A percentile compares a stretch with the other conserved stretches of the same genome.
Evolutionary conservation across 2,113 vertebrate species (phyloP).

Genomic region (Mellivora capensis): DNA sequence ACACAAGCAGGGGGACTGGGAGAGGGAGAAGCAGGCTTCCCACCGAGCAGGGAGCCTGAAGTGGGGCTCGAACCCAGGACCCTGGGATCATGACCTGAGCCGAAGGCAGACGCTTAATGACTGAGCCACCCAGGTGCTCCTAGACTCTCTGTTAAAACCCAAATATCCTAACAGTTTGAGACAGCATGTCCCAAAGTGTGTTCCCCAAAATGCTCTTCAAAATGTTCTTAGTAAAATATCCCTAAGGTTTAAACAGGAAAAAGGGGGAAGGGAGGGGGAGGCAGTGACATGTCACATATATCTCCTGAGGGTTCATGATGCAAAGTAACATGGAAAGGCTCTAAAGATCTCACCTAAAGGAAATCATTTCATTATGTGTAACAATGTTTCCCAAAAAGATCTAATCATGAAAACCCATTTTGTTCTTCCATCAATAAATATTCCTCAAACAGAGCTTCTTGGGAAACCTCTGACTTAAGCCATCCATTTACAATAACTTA

Average conservation of each 20-base stretch:
- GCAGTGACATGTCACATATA: not conserved
- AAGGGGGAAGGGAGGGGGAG: too few species aligned
- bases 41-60: too few species aligned
- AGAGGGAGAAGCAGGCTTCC: too few species aligned
- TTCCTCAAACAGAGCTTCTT: not conserved
- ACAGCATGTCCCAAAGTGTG: not conserved
- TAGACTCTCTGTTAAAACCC: not conserved
- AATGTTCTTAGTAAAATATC: not conserved
- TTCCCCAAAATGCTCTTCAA: not conserved
- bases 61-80: too few species aligned
- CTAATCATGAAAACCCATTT: not conserved
- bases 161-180: not conserved
- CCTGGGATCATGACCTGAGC: too few species aligned
- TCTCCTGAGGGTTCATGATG: not conserved
- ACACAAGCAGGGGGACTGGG: too few species aligned
- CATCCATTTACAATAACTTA: not conserved
- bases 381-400: not conserved
- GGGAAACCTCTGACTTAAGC: not conserved
- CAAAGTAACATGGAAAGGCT: not conserved
- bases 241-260: not conserved
- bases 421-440: not conserved
- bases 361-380: not conserved
- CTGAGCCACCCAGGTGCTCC: too few species aligned
- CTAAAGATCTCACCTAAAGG: not conserved
- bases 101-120: too few species aligned